Evolutionary conservation across 2,113 vertebrate species (phyloP), one percentile per base, ranked within the genome.

Genomic region (Morone saxatilis): DNA sequence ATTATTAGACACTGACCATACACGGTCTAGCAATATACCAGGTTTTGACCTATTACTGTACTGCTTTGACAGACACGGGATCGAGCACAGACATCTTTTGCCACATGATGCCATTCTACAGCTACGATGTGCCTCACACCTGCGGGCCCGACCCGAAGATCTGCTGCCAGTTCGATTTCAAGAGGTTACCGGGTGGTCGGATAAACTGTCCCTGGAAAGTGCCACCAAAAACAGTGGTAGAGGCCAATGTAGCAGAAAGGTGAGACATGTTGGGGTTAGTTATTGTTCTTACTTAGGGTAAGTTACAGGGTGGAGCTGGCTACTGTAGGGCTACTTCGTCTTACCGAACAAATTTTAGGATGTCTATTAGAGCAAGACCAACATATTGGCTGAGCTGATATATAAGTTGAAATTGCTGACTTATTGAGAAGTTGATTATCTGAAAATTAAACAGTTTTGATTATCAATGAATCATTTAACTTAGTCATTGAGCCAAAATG

Each of bases 61-160:
- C 72, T 53, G 36, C 56, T 22, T 76, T 57, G 86, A 0, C 92
- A 99, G 98, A 98, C 84, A 68, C 91, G 0, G 96, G 96, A 0
- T 87, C 95, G 16, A 95, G 94, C 92, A 98, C 98, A 0, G 98
- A 99, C 80, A 97, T 99, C 76, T 97, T 99, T 89, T 99, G 98
- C 95, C 98, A 99, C 95, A 98, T 99, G 97, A 99, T 99, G 98
- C 98, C 98, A 9, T 99, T 99, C 96, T 99, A 99, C 91, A 99
- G 98, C 94, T 99, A 99, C 0, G 98, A 99, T 0, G 91, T 99
- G 47, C 98, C 98, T 40, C 98, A 99, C 60, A 99, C 98, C 22
- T 99, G 98, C 4, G 98, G 98, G 47, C 98, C 98, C 0, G 98
- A 99, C 71, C 98, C 98, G 25, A 99, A 99, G 93, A 96, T 99